Evolutionary conservation across 2,888 invertebrate species (phyloP).

Genomic region (Ophioninae sp.): DNA sequence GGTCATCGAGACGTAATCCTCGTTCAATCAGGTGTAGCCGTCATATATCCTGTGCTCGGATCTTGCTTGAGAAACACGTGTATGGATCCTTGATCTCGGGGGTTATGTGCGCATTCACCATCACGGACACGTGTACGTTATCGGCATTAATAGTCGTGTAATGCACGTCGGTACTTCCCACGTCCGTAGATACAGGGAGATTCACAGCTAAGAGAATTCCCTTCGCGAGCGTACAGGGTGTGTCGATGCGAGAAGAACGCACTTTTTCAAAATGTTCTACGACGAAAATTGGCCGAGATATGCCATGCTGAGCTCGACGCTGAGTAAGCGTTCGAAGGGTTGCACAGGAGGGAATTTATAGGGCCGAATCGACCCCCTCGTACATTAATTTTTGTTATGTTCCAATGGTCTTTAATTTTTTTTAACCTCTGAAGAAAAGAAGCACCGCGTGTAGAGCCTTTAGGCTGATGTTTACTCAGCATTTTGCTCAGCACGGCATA

Average conservation of each 20-base stretch:
- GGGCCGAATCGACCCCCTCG: too few relatives aligned
- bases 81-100: constrained; percentile 10
- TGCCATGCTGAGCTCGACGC: too few relatives aligned
- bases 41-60: constrained; percentile 1
- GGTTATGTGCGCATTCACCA: background rate
- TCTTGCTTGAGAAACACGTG: constrained; percentile 41
- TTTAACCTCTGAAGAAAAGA: too few relatives aligned
- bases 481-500: too few relatives aligned
- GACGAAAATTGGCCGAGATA: too few relatives aligned
- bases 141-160: background rate
- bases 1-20: constrained; percentile 29
- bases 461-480: too few relatives aligned
- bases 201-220: background rate
- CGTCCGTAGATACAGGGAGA: background rate
- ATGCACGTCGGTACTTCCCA: background rate
- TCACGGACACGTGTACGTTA: constrained; percentile 9
- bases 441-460: too few relatives aligned
- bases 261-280: too few relatives aligned
- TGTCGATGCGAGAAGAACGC: background rate
- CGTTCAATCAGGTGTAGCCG: constrained; percentile 5
- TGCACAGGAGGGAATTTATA: too few relatives aligned
- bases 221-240: background rate
- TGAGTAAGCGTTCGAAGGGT: too few relatives aligned
- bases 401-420: too few relatives aligned
- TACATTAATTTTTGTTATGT: too few relatives aligned